Base-by-base conservation (phyloP, 2,888 invertebrate species). In the Camptogramma bilineatum region DNA sequence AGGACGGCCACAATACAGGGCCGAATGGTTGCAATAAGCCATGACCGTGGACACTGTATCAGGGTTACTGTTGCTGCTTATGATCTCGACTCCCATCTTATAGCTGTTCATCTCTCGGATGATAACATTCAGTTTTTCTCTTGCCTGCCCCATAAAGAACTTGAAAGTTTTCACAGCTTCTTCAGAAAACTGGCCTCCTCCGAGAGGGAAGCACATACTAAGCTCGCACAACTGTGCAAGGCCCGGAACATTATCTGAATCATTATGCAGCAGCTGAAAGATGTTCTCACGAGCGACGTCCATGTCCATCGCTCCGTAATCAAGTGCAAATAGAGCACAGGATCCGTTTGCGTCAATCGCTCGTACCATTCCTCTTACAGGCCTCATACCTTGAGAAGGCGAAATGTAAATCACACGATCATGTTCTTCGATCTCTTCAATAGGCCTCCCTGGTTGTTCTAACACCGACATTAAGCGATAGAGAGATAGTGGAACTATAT, bases 161-260 rank as follows among this genome's bases (percentile, higher is more conserved):
- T 42, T 64, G 9, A 64, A 64, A 7, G 18, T 13, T 1, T 55
- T 31, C 1, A 47, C 17, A 18, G 50, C 51, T 13, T 47, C 24
- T 42, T 39, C 34, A 1, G 19, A 9, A 44, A 59, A 59, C 1
- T 46, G 16, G 7, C 39, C 18, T 16, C 47, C 31, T 2, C n/a
- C 5, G 1, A 44, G 34, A 4, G 64, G 64, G 18, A 47, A 64
- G 19, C 64, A 64, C 54, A 54, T 55, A 8, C 9, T 18, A 4
- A 59, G 59, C 46, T 64, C 51, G 17, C 64, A 64, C 1, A 48
- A n/a, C 21, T 55, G 54, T 10, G 61, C 65, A 9, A 65, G n/a
- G 0, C 51, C 59, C 17, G 57, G 56, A 4, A 65, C 18, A 1
- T 13, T 5, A 4, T 19, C 24, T 31, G 17, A 47, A 1, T 60